These are phyloP conservation scores for Plodia interpunctella DNA, from an alignment of 1,140 invertebrate genomes.

Conservation along the genomic window DNA sequence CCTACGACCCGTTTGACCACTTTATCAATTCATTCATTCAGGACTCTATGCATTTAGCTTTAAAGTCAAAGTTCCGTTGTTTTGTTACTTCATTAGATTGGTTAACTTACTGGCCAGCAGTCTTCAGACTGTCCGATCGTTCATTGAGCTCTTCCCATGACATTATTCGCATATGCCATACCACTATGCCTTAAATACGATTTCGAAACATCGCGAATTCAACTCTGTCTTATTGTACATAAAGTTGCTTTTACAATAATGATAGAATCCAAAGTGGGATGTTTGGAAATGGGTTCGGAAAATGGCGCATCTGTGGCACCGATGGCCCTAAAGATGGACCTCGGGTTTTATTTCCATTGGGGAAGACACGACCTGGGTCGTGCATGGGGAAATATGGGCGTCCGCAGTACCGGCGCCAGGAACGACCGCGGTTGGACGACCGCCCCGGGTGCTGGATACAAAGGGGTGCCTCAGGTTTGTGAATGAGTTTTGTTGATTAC, in stretches of 20 bases:
- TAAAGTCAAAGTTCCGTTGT: conserved; percentile 17
- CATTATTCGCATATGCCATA: conserved; percentile 56
- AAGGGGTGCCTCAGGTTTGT: too few relatives aligned
- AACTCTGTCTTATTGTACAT: neutral
- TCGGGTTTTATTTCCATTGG: conserved; percentile 73
- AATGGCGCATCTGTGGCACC: conserved; percentile 70
- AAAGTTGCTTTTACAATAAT: conserved; percentile 16
- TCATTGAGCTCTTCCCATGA: conserved; percentile 75
- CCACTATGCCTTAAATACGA: conserved; percentile 38
- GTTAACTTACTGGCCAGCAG: conserved; percentile 57
- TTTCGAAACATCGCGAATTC: conserved; percentile 16
- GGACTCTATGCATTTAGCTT: neutral
- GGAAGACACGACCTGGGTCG: conserved; percentile 71
- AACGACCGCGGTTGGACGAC: too few relatives aligned
- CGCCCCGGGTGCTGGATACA: too few relatives aligned
- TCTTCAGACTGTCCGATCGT: conserved; percentile 68
- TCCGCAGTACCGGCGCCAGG: too few relatives aligned
- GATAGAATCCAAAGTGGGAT: conserved; percentile 19
- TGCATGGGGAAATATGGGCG: conserved; percentile 72
- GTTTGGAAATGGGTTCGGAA: conserved; percentile 32
- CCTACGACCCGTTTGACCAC: conserved; percentile 19
- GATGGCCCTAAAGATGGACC: conserved; percentile 73
- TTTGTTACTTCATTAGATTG: conserved; percentile 23
- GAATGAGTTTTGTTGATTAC: too few relatives aligned
- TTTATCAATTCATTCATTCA: neutral